Evolutionary conservation across 1,140 invertebrate species (phyloP), one percentile per base, ranked within the genome.

Genomic region (Leptoteleia sp.): DNA sequence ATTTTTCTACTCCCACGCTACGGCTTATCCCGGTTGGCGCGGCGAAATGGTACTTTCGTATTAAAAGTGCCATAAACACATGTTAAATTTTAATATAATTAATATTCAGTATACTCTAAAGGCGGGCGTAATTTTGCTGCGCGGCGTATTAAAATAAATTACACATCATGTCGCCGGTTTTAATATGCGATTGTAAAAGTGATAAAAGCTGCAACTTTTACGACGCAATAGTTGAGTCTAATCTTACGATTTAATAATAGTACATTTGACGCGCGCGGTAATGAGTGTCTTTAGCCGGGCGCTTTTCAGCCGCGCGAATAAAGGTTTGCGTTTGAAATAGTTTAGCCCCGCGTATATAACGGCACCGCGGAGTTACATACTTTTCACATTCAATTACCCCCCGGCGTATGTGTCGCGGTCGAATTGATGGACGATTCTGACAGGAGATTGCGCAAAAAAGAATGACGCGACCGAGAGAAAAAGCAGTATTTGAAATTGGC

Each of bases 401-500:
- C 11, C 35, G 40, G 52, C n/a, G n/a, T n/a, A 68, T 76, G 48
- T 54, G 70, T 48, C 59, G 50, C 59, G n/a, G 40, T 57, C 42
- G 35, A 75, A 75, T 75, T 73, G 70, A 73, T 64, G 59, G 25
- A 73, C 64, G 72, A 62, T 57, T 40, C 59, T 62, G 15, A 16
- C 22, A 52, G 40, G 45, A 76, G 72, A 76, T 76, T 45, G 55
- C 37, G n/a, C n/a, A n/a, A 40, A 57, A 59, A 64, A 47, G 40
- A 54, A 38, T n/a, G 12, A 38, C 7, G 12, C 13, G 13, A 4
- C 3, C 1, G 1, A 35, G 31, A 19, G 33, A 17, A 50, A 62
- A 35, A 43, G 43, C 64, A 62, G 54, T 61, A 59, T 76, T 70
- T 77, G 38, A 70, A 77, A 77, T 71, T 64, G 40, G 33, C 52